phyloP scores from a whole-genome alignment of 2,797 vertebrate species.

The Merluccius polli region DNA sequence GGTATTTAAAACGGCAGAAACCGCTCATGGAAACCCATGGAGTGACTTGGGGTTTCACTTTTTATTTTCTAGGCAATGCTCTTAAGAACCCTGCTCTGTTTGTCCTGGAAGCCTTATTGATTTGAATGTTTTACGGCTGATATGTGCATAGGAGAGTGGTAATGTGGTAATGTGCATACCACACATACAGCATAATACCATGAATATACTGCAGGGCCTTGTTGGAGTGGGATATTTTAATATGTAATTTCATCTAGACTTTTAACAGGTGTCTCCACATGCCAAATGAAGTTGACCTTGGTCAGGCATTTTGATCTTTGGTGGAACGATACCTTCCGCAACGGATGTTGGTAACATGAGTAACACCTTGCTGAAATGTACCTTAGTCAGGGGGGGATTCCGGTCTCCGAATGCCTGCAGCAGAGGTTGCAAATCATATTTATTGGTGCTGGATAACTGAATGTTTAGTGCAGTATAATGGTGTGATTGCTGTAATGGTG shows the following conservation, averaged over 20 bases:
- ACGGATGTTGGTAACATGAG: slow-evolving; percentile 46
- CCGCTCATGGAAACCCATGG: slow-evolving; percentile 12
- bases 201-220: slow-evolving; percentile 9
- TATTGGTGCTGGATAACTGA: slow-evolving; percentile 52
- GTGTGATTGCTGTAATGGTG: slow-evolving; percentile 54
- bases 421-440: slow-evolving; percentile 51
- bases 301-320: slow-evolving; percentile 33
- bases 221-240: slow-evolving; percentile 32
- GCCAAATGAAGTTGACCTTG: slow-evolving; percentile 39
- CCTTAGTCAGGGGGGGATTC: slow-evolving; percentile 40
- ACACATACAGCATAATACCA: slow-evolving; percentile 9
- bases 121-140: slow-evolving; percentile 26
- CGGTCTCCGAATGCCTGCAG: slow-evolving; percentile 31
- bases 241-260: slow-evolving; percentile 55
- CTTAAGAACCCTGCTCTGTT: slow-evolving; percentile 21
- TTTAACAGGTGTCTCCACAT: slow-evolving; percentile 51
- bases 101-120: slow-evolving; percentile 25
- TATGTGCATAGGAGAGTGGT: slow-evolving; percentile 2
- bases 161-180: slow-evolving; percentile 7
- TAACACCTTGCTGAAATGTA: slow-evolving; percentile 46
- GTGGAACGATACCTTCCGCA: slow-evolving; percentile 42
- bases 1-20: slow-evolving; percentile 11
- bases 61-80: slow-evolving; percentile 7
- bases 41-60: slow-evolving; percentile 18
- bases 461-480: slow-evolving; percentile 39